Evolutionary conservation across 2,888 invertebrate genomes (phyloP).

Genomic region (Idaea dimidiata): DNA sequence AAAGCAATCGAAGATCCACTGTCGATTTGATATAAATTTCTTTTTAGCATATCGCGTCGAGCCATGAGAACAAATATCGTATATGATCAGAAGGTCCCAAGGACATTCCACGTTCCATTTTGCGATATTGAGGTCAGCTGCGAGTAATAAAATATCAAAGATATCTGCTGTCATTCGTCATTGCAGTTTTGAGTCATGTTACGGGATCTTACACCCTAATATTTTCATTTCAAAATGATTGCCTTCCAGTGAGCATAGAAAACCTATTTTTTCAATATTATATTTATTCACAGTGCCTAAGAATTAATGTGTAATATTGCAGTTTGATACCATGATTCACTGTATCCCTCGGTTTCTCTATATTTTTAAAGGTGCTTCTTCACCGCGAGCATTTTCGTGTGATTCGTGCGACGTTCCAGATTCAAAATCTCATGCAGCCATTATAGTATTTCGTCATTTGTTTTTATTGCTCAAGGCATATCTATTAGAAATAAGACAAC

Average conservation of each 20-base stretch:
- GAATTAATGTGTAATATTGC: no score
- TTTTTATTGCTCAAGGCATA: no score
- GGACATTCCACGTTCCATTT: constrained; percentile 7
- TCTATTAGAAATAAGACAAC: no score
- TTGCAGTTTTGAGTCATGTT: constrained; percentile 17
- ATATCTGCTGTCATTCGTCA: constrained; percentile 9
- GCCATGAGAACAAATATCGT: neutral
- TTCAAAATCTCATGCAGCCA: no score
- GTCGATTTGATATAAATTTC: neutral
- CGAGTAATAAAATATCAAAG: constrained; percentile 19
- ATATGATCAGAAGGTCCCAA: neutral
- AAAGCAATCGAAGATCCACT: neutral
- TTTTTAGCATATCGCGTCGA: neutral
- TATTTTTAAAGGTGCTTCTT: no score
- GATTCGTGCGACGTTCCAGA: no score
- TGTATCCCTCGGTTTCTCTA: no score
- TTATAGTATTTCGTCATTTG: no score
- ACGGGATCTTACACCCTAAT: constrained; percentile 15
- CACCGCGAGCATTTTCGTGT: no score
- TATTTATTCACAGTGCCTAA: neutral
- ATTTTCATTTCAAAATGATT: constrained; percentile 13
- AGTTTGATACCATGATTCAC: no score
- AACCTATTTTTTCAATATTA: neutral
- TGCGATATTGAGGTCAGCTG: constrained; percentile 20
- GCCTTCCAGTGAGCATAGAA: neutral